A percentile compares a stretch with the other conserved stretches of the same genome.
Conservation (phyloP, 2,113 vertebrate species). For the Dipodomys spectabilis region DNA sequence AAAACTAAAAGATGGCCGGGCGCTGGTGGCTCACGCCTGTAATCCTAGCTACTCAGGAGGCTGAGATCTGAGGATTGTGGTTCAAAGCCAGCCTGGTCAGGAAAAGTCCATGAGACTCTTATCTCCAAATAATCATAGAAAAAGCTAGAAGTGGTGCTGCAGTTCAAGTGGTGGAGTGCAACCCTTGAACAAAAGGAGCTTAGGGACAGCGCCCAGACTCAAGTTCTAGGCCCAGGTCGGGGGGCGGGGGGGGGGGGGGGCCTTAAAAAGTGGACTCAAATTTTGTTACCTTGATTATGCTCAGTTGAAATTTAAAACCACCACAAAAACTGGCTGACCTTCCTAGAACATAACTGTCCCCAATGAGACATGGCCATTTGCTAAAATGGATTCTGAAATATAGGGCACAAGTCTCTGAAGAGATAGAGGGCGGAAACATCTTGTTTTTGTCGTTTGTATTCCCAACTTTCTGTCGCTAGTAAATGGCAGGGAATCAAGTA, state of each 20-base stretch:
- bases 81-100: too few species aligned
- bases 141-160: too few species aligned
- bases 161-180: too few species aligned
- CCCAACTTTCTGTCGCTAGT: background rate
- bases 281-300: slow-evolving; percentile 29
- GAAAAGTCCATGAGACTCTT: too few species aligned
- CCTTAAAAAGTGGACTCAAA: too few species aligned
- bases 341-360: background rate
- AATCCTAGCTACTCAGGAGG: too few species aligned
- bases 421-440: background rate
- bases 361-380: background rate
- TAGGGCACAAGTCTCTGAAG: background rate
- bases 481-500: background rate
- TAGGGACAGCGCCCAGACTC: background rate
- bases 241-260: accelerated
- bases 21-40: background rate
- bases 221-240: too few species aligned
- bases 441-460: background rate
- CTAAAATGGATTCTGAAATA: slow-evolving; percentile 20
- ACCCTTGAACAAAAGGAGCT: too few species aligned
- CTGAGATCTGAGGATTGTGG: too few species aligned
- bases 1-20: slow-evolving; percentile 39
- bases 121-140: too few species aligned
- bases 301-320: background rate
- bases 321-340: background rate